These are phyloP conservation scores for Clanis bilineata DNA, from an alignment of 2,888 invertebrate genomes.

Conservation along the genomic window DNA sequence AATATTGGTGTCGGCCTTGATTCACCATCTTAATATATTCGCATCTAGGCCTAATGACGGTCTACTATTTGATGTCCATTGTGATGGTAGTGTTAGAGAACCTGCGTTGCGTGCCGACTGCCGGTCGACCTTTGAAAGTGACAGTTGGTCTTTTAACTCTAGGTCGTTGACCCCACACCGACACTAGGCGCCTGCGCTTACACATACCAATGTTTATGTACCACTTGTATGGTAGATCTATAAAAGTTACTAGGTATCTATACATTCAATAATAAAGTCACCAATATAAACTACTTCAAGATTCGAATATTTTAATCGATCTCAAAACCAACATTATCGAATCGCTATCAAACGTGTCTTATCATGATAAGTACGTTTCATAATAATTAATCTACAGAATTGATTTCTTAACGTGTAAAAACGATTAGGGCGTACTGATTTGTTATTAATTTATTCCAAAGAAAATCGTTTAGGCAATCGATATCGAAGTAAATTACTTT, in stretches of 20 bases:
- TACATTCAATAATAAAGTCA: constrained; percentile 40
- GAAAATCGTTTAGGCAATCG: constrained; percentile 19
- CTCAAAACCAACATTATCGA: background rate
- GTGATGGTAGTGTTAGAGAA: constrained; percentile 20
- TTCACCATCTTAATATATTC: background rate
- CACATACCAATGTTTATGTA: constrained; percentile 43
- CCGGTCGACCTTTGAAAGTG: constrained; percentile 76
- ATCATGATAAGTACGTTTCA: constrained; percentile 18
- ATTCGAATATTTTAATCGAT: background rate
- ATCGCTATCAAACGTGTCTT: constrained; percentile 28
- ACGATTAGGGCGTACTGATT: constrained; percentile 20
- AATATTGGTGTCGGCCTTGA: constrained; percentile 18
- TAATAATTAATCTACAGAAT: constrained; percentile 11
- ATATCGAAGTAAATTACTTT: constrained; percentile 18
- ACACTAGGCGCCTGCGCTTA: constrained; percentile 46
- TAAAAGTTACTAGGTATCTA: constrained; percentile 59
- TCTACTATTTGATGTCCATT: background rate
- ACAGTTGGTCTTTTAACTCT: constrained; percentile 65
- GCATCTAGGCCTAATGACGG: background rate
- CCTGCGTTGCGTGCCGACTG: constrained; percentile 51
- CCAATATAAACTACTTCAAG: background rate
- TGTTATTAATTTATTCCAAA: background rate
- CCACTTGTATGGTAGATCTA: constrained; percentile 61
- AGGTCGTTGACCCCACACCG: constrained; percentile 64
- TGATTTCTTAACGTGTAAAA: constrained; percentile 19